These are phyloP conservation scores for Cecidostiba fungosa DNA, from an alignment of 2,888 invertebrate species.

Conservation along the genomic window DNA sequence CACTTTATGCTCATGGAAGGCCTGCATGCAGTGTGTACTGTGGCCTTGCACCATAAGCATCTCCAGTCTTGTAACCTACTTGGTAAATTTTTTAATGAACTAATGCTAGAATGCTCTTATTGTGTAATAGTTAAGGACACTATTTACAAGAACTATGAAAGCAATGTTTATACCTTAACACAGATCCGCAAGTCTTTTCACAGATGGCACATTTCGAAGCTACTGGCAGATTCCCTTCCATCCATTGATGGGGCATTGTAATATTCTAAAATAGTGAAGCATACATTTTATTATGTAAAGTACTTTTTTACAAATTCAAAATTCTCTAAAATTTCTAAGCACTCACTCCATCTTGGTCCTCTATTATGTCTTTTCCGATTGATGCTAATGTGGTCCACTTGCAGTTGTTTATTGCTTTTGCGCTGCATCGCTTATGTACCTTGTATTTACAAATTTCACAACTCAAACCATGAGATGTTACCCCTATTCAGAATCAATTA, in stretches of 20 bases:
- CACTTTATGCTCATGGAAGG: slow-evolving; percentile 90
- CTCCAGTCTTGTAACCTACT: slow-evolving; percentile 95
- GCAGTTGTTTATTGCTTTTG: slow-evolving; percentile 95
- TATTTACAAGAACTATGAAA: slow-evolving; percentile 28
- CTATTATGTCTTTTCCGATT: slow-evolving; percentile 96
- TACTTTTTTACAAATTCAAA: background rate
- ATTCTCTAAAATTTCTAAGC: background rate
- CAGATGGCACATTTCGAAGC: slow-evolving; percentile 96
- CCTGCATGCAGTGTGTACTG: slow-evolving; percentile 95
- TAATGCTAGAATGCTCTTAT: slow-evolving; percentile 7
- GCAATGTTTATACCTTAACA: slow-evolving; percentile 85
- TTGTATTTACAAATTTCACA: slow-evolving; percentile 99
- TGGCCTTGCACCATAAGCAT: slow-evolving; percentile 97
- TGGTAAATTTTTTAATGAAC: slow-evolving; percentile 49
- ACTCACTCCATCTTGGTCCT: slow-evolving; percentile 94
- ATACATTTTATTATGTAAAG: slow-evolving; percentile 9
- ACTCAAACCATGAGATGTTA: slow-evolving; percentile 96
- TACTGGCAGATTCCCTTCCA: slow-evolving; percentile 98
- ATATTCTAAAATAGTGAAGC: slow-evolving; percentile 84
- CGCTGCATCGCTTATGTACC: slow-evolving; percentile 96
- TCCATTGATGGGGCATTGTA: slow-evolving; percentile 98
- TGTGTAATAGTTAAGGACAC: background rate
- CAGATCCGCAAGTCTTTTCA: slow-evolving; percentile 98
- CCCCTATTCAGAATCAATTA: slow-evolving; percentile 82
- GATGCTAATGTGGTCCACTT: slow-evolving; percentile 99